These are phyloP conservation scores for Drosophila littoralis DNA, from an alignment of 1,140 invertebrate genomes.

Conservation along the genomic window DNA sequence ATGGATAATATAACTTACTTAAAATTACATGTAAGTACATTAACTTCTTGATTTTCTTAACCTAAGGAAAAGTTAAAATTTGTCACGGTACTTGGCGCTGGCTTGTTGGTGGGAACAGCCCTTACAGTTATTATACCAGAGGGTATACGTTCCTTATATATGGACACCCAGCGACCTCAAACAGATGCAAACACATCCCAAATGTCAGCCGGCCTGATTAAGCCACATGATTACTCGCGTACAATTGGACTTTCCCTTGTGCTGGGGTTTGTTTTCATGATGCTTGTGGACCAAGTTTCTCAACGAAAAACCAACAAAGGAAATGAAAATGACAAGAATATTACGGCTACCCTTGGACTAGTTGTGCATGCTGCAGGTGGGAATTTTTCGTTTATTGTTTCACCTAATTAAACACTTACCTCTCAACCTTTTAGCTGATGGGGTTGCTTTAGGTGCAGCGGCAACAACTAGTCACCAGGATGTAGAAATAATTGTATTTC, in stretches of 20 bases:
- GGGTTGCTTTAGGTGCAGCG: conserved; percentile 97
- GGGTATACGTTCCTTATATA: conserved; percentile 94
- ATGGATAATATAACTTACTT: background rate
- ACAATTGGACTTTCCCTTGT: conserved; percentile 88
- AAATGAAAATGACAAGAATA: conserved; percentile 87
- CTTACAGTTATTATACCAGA: conserved; percentile 99
- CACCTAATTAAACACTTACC: background rate
- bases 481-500: conserved; percentile 98
- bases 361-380: conserved; percentile 94
- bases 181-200: conserved; percentile 21
- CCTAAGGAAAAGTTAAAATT: conserved; percentile 95
- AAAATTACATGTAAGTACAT: background rate
- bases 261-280: conserved; percentile 97
- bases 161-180: conserved; percentile 36
- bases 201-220: conserved; percentile 24
- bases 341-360: conserved; percentile 94
- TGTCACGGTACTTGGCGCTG: conserved; percentile 97
- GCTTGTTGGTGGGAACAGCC: conserved; percentile 98
- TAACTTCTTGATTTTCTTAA: background rate
- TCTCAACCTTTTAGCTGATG: conserved; percentile 90
- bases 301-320: conserved; percentile 87
- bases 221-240: conserved; percentile 85
- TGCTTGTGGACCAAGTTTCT: conserved; percentile 96
- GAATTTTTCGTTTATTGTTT: background rate
- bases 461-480: conserved; percentile 97